Evolutionary conservation across 2,113 vertebrate genomes (phyloP).

Genomic region (Neopipo cinnamomea): DNA sequence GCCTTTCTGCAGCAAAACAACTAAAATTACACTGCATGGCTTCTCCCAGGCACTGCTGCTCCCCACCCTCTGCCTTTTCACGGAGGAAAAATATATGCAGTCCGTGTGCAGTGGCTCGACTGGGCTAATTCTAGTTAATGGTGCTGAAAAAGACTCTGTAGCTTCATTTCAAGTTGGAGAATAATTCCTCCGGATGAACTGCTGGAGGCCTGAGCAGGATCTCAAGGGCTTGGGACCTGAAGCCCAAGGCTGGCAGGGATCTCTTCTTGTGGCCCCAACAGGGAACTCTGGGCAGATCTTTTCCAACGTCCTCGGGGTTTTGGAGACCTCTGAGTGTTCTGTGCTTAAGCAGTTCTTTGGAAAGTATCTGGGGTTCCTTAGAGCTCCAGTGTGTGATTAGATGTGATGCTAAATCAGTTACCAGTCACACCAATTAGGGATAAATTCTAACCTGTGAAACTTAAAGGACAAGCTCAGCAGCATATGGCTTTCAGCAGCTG

Average conservation of each 20-base stretch:
- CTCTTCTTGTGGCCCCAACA: background rate
- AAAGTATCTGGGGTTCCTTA: background rate
- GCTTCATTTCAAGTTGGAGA: background rate
- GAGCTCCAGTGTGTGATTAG: background rate
- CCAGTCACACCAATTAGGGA: background rate
- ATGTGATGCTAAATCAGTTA: background rate
- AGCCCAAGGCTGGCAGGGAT: background rate
- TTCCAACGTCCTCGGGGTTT: background rate
- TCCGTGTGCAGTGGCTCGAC: background rate
- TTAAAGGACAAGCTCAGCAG: background rate
- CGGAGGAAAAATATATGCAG: background rate
- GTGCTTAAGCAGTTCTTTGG: background rate
- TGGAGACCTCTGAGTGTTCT: background rate
- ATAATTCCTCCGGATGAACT: background rate
- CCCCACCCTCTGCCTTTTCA: background rate
- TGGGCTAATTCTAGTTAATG: background rate
- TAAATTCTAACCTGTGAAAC: background rate
- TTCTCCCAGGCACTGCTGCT: background rate
- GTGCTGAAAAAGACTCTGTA: background rate
- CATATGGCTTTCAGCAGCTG: background rate
- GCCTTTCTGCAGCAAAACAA: conserved; percentile 21
- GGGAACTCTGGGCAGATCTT: background rate
- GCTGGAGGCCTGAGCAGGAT: background rate
- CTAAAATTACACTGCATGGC: conserved; percentile 25
- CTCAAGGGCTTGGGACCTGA: background rate